Evolutionary conservation across 2,113 vertebrate genomes (phyloP), one percentile per base, ranked within the genome.

Genomic region (Petroica traversi): DNA sequence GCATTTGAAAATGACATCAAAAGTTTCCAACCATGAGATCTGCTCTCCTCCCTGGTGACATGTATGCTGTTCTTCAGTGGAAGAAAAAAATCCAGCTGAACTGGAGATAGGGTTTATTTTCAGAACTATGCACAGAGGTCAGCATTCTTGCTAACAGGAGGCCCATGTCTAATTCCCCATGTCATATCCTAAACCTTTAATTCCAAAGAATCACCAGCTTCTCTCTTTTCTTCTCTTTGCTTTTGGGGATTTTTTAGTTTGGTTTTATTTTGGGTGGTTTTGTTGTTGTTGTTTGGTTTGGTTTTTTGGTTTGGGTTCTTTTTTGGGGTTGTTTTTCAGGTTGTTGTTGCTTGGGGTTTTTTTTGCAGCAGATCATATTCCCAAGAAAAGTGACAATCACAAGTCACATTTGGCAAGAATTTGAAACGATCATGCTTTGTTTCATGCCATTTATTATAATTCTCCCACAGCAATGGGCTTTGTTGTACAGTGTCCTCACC

Each of bases 401-500:
- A 83, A 88, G 63, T 69, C 72, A 67, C 63, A 77, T 73, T 94
- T 94, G 82, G 90, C 89, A 92, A 31, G 68, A 86, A 88, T 78
- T 90, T 75, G 68, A 94, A 94, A 71, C 58, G 51, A 96, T 51
- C 55, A 1, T 63, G 82, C 68, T 88, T 95, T 83, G 63, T 83
- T 83, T 85, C 88, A 51, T 92, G 85, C 88, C 51, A 76, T 93
- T 97, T 95, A 86, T 86, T 91, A 66, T 80, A 88, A 77, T 88
- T 95, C 85, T 94, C 78, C 90, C 90, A 93, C 54, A 77, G 79
- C 75, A 84, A 38, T 57, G 57, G 90, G 33, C 72, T 96, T 95
- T 91, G 64, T 96, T 96, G 75, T 86, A 4, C 48, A 67, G 61
- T 96, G 95, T 96, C 92, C 94, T 96, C 57, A 92, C 43, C 51